A percentile compares a stretch with the other conserved stretches of the same genome.
Conservation (phyloP, 2,797 vertebrate species). For the Pachyuromys duprasi region DNA sequence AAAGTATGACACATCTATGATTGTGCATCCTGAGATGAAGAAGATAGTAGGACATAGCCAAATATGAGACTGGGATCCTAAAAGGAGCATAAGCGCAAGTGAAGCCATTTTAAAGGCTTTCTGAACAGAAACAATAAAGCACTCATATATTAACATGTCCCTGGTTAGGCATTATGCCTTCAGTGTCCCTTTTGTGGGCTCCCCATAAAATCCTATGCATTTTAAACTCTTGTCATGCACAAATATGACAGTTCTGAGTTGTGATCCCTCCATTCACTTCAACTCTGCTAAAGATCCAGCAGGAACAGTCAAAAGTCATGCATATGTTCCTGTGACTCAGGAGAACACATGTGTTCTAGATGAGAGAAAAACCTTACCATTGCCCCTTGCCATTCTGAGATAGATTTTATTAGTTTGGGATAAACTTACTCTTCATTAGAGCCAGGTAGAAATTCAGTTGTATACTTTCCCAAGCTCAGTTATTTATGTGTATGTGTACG, state of each 20-base stretch:
- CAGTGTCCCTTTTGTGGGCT: neutral
- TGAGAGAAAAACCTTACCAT: neutral
- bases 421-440: neutral
- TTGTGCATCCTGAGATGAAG: neutral
- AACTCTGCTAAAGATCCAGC: neutral
- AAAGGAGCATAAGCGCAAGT: neutral
- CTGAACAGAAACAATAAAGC: neutral
- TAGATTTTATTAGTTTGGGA: conserved; percentile 1
- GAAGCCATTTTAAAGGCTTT: neutral
- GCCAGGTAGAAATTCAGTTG: neutral
- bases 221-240: neutral
- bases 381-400: neutral
- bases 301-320: neutral
- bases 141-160: neutral
- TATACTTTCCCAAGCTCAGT: neutral
- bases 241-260: neutral
- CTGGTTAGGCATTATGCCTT: neutral
- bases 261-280: neutral
- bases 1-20: neutral
- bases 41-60: neutral
- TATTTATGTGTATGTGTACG: neutral
- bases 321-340: neutral
- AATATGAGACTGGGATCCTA: too few relatives aligned
- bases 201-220: neutral
- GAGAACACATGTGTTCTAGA: neutral